Evolutionary conservation across 2,113 vertebrate species (phyloP), one percentile per base, ranked within the genome.

Genomic region (Leptodactylus fuscus): DNA sequence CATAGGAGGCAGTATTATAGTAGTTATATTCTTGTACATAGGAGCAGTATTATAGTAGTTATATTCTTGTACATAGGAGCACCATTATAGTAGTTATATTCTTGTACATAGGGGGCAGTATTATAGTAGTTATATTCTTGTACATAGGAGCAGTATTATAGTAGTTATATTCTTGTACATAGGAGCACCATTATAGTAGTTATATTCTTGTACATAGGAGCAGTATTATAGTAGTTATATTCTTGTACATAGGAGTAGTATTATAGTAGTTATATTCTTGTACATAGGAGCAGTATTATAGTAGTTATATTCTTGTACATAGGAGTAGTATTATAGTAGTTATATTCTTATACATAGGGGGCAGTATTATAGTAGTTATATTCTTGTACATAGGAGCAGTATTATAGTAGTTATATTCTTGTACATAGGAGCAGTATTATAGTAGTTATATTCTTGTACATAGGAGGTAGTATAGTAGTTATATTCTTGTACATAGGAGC

Each of bases 241-340:
- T 65, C 27, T 65, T 65, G 60, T 65, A 65, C 24, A 65, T 65
- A 65, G 60, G 60, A 2, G 27, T 29, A 65, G 60, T 65, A 65
- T 65, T 65, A 32, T 65, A 65, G 60, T 65, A 65, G 60, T 32
- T 65, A 65, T 65, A 65, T 65, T 65, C 60, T 65, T 65, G 60
- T 65, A 65, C 24, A 65, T 65, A 38, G 34, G 65, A 29, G 32
- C 29, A 34, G 62, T 67, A 67, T 67, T 67, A 67, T 34, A 67
- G 62, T 67, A 67, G 62, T 29, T 67, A 67, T 67, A 67, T 67
- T 67, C 29, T 67, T 67, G 62, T 67, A 67, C 11, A 36, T 34
- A 67, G 15, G 62, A 12, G 24, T 24, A 62, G 58, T 62, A 62
- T 62, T 62, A 62, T 62, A 62, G 58, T 32, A 65, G 60, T 32